phyloP scores from a whole-genome alignment of 2,113 vertebrate genomes.

The Urocolius indicus region DNA sequence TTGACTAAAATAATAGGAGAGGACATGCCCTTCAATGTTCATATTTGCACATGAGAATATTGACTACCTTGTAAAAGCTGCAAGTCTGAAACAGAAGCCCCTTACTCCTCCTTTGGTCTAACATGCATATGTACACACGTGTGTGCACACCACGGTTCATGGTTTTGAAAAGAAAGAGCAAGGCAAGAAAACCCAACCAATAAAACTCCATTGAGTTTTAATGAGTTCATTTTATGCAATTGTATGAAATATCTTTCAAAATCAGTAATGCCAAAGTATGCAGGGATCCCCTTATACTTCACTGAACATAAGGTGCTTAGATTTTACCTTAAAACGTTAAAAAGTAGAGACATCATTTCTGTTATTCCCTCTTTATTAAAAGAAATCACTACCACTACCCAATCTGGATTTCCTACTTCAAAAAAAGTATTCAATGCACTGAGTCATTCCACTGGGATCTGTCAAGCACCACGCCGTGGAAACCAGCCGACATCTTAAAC shows the following conservation, averaged over 20 bases:
- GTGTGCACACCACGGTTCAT: background rate
- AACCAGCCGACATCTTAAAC: background rate
- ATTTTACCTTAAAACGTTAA: background rate
- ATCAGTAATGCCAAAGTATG: background rate
- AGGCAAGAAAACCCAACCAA: background rate
- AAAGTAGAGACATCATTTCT: background rate
- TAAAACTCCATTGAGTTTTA: background rate
- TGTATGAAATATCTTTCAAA: background rate
- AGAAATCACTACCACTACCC: background rate
- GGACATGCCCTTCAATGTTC: background rate
- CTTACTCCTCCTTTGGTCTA: background rate
- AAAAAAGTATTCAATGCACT: background rate
- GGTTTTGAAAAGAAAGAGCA: background rate
- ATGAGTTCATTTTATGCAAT: background rate
- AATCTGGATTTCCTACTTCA: background rate
- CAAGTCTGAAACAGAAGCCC: background rate
- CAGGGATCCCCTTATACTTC: background rate
- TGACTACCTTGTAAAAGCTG: background rate
- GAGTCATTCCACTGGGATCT: background rate
- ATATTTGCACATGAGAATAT: background rate
- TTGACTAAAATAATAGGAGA: background rate
- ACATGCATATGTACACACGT: fast-evolving
- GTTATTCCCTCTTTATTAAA: background rate
- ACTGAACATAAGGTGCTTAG: background rate
- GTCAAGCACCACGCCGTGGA: background rate